These are phyloP conservation scores for Alosa sapidissima DNA, from an alignment of 2,797 vertebrate genomes.

Conservation along the genomic window DNA sequence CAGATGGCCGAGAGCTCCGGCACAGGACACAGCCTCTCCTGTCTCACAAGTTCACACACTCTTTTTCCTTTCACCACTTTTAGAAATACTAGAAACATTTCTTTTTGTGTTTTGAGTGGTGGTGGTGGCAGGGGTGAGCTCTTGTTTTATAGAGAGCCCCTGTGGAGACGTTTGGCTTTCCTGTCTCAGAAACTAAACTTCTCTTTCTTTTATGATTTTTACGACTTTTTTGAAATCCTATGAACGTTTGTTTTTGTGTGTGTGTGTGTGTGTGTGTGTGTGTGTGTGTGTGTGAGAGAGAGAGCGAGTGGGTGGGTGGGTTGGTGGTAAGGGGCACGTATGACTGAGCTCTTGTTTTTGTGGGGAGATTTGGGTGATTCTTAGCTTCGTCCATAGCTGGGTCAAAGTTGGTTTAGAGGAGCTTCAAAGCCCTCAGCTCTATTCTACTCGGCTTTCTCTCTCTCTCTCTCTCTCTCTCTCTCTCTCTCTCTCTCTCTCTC, in stretches of 20 bases:
- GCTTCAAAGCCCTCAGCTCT: neutral
- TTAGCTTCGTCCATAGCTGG: neutral
- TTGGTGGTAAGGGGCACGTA: neutral
- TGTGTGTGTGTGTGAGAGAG: neutral
- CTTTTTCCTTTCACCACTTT: neutral
- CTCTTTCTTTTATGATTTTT: too few species aligned
- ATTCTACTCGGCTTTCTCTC: too few species aligned
- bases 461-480: too few species aligned
- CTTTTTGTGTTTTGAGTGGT: too few species aligned
- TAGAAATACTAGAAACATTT: neutral
- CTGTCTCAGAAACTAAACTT: too few species aligned
- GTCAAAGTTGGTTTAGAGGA: neutral
- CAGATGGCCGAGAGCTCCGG: neutral
- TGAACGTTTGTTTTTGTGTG: neutral
- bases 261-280: constrained; percentile 10
- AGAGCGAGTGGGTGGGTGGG: neutral
- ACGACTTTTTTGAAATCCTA: too few species aligned
- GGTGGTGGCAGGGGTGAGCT: too few species aligned
- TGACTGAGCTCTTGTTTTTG: neutral
- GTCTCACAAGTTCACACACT: neutral
- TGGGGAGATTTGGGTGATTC: neutral
- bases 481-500: neutral
- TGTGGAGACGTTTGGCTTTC: too few species aligned
- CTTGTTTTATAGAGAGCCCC: too few species aligned
- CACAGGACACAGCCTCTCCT: neutral